Base-by-base conservation (phyloP, 1,140 invertebrate genomes). In the Plodia interpunctella region DNA sequence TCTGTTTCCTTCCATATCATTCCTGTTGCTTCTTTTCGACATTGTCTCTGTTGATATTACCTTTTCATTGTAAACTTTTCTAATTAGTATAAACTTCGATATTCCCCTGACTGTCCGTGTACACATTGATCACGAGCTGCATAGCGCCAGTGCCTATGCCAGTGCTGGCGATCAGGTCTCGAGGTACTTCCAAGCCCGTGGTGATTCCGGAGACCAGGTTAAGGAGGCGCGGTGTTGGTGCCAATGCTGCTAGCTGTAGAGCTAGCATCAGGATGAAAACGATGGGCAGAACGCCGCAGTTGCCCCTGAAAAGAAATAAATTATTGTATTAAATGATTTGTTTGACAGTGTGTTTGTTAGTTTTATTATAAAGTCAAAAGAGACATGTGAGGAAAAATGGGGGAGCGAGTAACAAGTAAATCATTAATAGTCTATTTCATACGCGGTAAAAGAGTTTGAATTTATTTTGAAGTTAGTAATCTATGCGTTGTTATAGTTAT, bases 71-170 rank as follows among this genome's bases (percentile, higher is more conserved):
- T 49, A 49, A 49, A 17, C 18, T 9, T 17, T n/a, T 15, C 20
- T 71, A 83, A 57, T 80, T 77, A 6, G 78, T 79, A 57, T 67
- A 76, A 19, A 88, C 79, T 62, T 87, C 80, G 25, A 88, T 84
- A 60, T 88, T 88, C 2, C 86, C 86, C 28, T 73, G 63, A 59
- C 78, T 87, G 60, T 88, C 86, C 0, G 86, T 87, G 28, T 78
- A 81, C 13, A 88, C 71, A 54, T 88, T 88, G 2, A 88, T 66
- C 5, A 88, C 85, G 0, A 88, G 57, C 25, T 88, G 85, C 25
- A 88, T 63, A 11, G 83, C 70, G 0, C 80, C 83, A 3, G 68
- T 70, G 0, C 79, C 79, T 0, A 56, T 56, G 0, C 76, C 78
- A 2, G 70, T 74, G 2, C 76, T 78, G 0, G 76, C 78, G 18